Evolutionary conservation across 1,140 invertebrate species (phyloP).

Genomic region (Trichonephila clavipes): DNA sequence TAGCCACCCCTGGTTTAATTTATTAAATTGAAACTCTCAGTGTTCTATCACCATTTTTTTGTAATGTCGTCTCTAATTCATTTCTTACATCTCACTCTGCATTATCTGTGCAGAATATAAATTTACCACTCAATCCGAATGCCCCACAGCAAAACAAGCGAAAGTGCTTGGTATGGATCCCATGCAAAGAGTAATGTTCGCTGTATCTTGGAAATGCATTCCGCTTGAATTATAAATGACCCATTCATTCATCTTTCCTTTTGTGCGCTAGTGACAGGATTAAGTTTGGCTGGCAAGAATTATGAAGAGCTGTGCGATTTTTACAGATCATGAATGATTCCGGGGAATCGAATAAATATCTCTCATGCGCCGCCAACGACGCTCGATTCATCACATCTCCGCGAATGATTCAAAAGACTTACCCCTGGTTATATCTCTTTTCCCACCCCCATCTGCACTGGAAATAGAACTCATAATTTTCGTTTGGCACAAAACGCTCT

Average conservation of each 20-base stretch:
- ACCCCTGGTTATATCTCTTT: background rate
- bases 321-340: constrained; percentile 44
- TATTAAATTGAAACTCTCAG: no score
- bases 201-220: background rate
- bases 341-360: constrained; percentile 54
- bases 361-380: constrained; percentile 12
- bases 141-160: background rate
- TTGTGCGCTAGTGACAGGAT: constrained; percentile 33
- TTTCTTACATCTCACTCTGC: no score
- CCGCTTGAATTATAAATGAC: constrained; percentile 51
- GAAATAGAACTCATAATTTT: constrained; percentile 24
- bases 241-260: constrained; percentile 35
- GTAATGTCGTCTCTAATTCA: no score
- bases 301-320: constrained; percentile 40
- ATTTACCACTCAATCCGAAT: background rate
- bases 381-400: constrained; percentile 49
- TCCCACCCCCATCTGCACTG: background rate
- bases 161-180: background rate
- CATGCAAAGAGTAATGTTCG: background rate
- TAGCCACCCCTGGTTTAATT: no score
- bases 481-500: background rate
- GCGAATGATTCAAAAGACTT: constrained; percentile 30
- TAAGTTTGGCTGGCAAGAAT: constrained; percentile 40
- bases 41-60: no score
- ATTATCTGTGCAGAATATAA: background rate